These are phyloP conservation scores for Crocodylus rhombifer DNA, from an alignment of 2,797 vertebrate species.

Conservation along the genomic window DNA sequence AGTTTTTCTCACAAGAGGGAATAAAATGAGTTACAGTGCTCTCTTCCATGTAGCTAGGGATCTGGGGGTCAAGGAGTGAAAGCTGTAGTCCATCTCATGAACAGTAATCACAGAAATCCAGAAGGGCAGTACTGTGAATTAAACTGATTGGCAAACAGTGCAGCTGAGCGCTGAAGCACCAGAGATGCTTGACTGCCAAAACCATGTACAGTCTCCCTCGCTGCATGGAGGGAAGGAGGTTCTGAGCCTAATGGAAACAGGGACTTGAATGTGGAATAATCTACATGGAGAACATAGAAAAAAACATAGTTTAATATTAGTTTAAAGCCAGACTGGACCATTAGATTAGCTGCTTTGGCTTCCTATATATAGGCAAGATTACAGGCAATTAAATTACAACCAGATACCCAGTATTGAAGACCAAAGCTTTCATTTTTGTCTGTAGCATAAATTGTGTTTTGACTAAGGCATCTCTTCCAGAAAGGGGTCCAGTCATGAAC, in stretches of 20 bases:
- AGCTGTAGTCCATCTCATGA: background rate
- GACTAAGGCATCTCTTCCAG: background rate
- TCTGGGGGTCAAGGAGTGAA: background rate
- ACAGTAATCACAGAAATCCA: background rate
- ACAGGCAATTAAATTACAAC: background rate
- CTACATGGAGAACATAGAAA: background rate
- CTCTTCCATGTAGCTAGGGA: background rate
- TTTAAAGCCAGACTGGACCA: background rate
- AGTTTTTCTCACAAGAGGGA: background rate
- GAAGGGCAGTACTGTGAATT: background rate
- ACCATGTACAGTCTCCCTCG: background rate
- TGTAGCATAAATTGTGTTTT: slow-evolving; percentile 26
- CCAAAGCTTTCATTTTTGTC: background rate
- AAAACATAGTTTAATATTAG: fast-evolving
- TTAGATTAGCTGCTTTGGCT: background rate
- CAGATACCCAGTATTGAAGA: background rate
- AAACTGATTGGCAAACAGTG: background rate
- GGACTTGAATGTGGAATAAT: background rate
- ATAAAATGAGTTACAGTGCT: background rate
- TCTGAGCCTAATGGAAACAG: background rate
- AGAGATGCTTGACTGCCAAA: background rate
- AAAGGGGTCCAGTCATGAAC: background rate
- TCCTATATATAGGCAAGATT: background rate
- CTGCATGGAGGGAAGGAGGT: background rate
- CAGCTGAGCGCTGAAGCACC: background rate